Evolutionary conservation across 2,888 invertebrate genomes (phyloP).

Genomic region (Smittia aterrima): DNA sequence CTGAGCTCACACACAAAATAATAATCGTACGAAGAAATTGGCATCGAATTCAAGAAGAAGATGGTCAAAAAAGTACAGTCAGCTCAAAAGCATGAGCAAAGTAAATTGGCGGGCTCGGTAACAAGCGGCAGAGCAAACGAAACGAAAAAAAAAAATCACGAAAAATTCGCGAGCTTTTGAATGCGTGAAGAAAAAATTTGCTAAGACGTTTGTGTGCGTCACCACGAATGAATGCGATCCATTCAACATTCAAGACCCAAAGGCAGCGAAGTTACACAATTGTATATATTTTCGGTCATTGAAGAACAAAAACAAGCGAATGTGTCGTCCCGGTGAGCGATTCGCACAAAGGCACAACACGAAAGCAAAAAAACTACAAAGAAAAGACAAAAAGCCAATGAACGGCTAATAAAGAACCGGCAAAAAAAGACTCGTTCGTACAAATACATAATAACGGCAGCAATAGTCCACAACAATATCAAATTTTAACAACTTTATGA

Average conservation of each 20-base stretch:
- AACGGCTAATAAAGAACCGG: slow-evolving; percentile 32
- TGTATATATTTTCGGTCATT: too few relatives aligned
- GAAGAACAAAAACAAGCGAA: background rate
- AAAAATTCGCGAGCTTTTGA: background rate
- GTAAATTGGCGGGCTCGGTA: background rate
- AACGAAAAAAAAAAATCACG: background rate
- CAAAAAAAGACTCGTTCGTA: background rate
- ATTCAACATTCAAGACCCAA: background rate
- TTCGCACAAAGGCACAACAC: background rate
- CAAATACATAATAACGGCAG: slow-evolving; percentile 10
- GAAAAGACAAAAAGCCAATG: slow-evolving; percentile 17
- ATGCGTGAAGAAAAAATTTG: background rate
- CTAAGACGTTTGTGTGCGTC: background rate
- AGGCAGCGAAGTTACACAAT: background rate
- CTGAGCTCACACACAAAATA: background rate
- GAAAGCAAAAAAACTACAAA: background rate
- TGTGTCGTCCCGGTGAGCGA: background rate
- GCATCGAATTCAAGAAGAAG: background rate
- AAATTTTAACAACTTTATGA: slow-evolving; percentile 26
- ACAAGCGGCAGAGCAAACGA: background rate
- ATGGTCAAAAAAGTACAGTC: background rate
- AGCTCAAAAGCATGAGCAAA: background rate
- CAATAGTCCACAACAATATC: slow-evolving; percentile 24
- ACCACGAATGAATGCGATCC: background rate
- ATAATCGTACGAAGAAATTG: background rate